Evolutionary conservation across 1,140 invertebrate genomes (phyloP), one percentile per base, ranked within the genome.

Genomic region (Pseudomyrmex flavicornis): DNA sequence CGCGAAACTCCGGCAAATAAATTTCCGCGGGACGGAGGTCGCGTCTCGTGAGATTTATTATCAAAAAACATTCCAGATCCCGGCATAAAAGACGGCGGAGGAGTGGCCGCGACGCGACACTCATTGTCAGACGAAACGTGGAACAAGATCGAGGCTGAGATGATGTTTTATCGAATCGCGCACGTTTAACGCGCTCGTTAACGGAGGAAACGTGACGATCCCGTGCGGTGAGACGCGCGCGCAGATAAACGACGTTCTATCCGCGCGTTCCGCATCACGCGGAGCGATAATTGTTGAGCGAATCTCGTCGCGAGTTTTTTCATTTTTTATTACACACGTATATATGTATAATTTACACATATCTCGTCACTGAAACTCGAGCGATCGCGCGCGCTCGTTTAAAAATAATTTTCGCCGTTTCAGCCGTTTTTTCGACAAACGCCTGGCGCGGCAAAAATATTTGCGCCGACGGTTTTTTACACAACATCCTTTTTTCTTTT

Each of bases 41-140:
- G 72, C 59, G 66, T 35, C 48, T 35, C 15, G 15, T 44, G 62
- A 59, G 56, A 84, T 87, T 82, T 87, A 87, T 82, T 87, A 87
- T 87, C 85, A 88, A 77, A 59, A 69, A 35, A 35, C 0, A 26
- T 74, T 58, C 63, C 52, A 35, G 35, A 54, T 61, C 61, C 73
- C 76, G 72, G 59, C 72, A 80, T 70, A 79, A 66, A 20, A 59
- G 44, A 22, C 48, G 54, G 35, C 48, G 62, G 56, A 17, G 17
- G 35, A 20, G 26, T 46, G 10, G 5, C 17, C 62, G 48, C 63
- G 54, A 20, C 65, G 65, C 65, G 1, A 70, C 70, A 61, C 69
- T 80, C 17, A 17, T 17, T 17, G 17, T 17, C 54, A 70, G 59
- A 80, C 66, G 44, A 59, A 17, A 26, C 52, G 48, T 44, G 20